Evolutionary conservation across 1,140 invertebrate species (phyloP), one percentile per base, ranked within the genome.

Genomic region (Acyrthosiphon pisum): DNA sequence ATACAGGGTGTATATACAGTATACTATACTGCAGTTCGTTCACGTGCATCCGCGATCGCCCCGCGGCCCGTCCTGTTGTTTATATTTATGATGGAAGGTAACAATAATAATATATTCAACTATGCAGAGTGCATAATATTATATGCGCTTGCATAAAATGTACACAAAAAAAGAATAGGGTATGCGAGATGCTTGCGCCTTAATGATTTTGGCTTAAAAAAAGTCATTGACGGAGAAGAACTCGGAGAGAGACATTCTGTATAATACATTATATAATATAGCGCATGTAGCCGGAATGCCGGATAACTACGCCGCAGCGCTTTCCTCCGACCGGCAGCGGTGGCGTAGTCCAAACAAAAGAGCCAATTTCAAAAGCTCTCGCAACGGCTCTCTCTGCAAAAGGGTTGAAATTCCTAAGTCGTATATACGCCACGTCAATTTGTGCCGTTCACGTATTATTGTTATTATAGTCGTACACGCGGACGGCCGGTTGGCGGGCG

Each of bases 371-470:
- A 50, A 88, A 48, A 88, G 86, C 30, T 48, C 30, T 14, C 14
- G 53, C 46, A 6, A 30, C 23, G 26, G 4, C 30, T 76, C 30
- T n/a, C n/a, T 88, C 50, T 9, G 4, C 89, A 30, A 35, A 68
- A 68, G 89, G 56, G 89, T 90, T 68, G 26, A 60, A 90, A 68
- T 90, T n/a, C 37, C 56, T 35, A 89, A 26, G 89, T 90, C 56
- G 26, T 26, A 22, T 50, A 46, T 20, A 41, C 50, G 9, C 26
- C 23, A 30, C 37, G 35, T 56, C 56, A 44, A n/a, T 60, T 90
- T 2, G 60, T 76, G 41, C 37, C 41, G 53, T 44, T 35, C 88
- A 30, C 41, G 37, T 44, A 90, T 68, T 60, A 68, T 56, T 53
- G 56, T 83, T 37, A 83, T 23, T 83, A 41, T 83, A n/a, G 60